Evolutionary conservation across 2,888 invertebrate species (phyloP).

Genomic region (Onchidella celtica): DNA sequence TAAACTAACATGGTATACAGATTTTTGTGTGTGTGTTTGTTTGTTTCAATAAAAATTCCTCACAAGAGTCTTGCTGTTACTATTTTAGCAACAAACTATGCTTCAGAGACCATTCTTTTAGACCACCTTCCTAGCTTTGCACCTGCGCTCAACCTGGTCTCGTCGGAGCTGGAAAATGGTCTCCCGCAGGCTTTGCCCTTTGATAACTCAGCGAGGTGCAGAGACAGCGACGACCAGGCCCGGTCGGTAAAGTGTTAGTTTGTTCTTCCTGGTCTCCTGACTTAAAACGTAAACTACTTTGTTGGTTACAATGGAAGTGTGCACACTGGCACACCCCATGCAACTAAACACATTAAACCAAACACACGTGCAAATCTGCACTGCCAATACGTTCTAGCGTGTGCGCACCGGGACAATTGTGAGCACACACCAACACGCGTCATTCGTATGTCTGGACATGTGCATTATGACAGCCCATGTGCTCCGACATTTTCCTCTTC

Average conservation of each 20-base stretch:
- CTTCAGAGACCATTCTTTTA: neutral
- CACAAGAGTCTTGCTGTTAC: neutral
- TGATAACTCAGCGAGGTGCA: neutral
- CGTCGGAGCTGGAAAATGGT: slow-evolving; percentile 9
- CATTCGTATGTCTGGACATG: neutral
- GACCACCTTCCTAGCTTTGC: slow-evolving; percentile 19
- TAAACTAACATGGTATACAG: neutral
- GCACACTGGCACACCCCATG: neutral
- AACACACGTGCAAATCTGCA: neutral
- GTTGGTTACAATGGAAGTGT: neutral
- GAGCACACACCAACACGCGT: neutral
- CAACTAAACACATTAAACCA: neutral
- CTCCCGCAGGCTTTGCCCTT: slow-evolving; percentile 21
- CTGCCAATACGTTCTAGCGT: neutral
- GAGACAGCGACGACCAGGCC: neutral
- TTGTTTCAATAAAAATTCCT: slow-evolving; percentile 4
- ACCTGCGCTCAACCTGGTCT: slow-evolving; percentile 33
- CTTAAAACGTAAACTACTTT: neutral
- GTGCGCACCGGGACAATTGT: neutral
- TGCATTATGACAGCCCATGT: neutral
- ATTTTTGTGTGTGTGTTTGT: neutral
- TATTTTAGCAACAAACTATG: neutral
- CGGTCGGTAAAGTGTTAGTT: neutral
- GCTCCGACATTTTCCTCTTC: too few species aligned
- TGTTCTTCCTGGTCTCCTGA: neutral